Conservation (phyloP, 1,140 invertebrate species). For the Wasmannia auropunctata region DNA sequence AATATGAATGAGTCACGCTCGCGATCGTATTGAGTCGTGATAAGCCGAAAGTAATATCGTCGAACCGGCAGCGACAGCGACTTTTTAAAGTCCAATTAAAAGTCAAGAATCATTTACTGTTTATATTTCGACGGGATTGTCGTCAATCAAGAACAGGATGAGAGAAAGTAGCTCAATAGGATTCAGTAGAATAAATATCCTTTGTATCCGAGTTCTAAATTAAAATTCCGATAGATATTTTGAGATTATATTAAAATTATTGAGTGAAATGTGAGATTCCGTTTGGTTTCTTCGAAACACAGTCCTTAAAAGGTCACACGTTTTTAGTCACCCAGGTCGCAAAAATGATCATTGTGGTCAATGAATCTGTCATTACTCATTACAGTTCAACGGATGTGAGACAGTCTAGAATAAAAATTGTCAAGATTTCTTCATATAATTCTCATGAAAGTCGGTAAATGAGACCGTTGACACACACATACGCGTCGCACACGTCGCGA, state of each 20-base stretch:
- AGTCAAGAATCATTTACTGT: not conserved
- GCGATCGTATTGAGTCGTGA: constrained; percentile 43
- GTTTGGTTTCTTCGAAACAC: not conserved
- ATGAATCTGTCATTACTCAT: not conserved
- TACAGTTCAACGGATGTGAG: not conserved
- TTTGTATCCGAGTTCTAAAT: not conserved
- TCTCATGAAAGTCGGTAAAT: not conserved
- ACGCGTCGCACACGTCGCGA: not conserved
- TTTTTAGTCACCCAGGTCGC: not conserved
- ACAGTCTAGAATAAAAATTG: not conserved
- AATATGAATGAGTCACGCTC: constrained; percentile 55
- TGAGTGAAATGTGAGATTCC: not conserved
- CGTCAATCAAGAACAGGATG: not conserved
- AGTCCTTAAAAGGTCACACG: not conserved
- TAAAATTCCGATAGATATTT: not conserved
- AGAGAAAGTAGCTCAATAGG: not conserved
- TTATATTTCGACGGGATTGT: constrained; percentile 1
- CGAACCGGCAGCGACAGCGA: not conserved
- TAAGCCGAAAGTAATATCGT: constrained; percentile 54
- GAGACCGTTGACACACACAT: not conserved
- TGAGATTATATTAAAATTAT: not conserved
- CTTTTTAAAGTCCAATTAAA: not conserved
- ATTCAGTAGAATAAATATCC: not conserved
- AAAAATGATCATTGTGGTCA: not conserved
- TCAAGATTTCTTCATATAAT: not conserved